Evolutionary conservation across 37 sponge, comb jelly and placozoan species (phyloP).

Genomic region (Lycopodina hypogea): DNA sequence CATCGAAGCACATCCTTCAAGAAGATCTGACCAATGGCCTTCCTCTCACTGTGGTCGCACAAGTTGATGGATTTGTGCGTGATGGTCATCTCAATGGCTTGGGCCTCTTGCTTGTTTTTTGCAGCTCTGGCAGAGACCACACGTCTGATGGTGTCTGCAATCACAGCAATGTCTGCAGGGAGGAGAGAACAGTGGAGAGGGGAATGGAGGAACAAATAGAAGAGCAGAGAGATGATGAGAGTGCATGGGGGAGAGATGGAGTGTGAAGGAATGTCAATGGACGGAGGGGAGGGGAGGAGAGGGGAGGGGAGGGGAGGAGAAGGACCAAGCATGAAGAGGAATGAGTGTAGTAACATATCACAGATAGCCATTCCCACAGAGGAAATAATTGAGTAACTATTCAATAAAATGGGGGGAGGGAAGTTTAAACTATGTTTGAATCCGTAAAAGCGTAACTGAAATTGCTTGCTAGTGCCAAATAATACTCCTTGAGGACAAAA

Average conservation of each 20-base stretch:
- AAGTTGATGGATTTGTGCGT: conserved; percentile 27
- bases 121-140: conserved; percentile 57
- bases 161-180: conserved; percentile 25
- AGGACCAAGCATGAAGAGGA: no score
- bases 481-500: no score
- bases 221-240: not conserved
- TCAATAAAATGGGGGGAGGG: no score
- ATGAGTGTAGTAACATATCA: no score
- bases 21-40: conserved; percentile 44
- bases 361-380: no score
- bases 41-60: conserved; percentile 15
- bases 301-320: conserved; percentile 18
- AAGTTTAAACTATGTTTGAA: no score
- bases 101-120: conserved; percentile 31
- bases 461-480: no score
- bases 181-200: conserved; percentile 1
- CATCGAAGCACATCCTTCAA: conserved; percentile 54
- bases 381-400: no score
- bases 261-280: not conserved
- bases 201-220: conserved; percentile 19
- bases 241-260: not conserved
- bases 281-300: conserved; percentile 9
- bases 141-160: conserved; percentile 45
- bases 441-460: no score
- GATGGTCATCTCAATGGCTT: conserved; percentile 26